Evolutionary conservation across 2,797 vertebrate species (phyloP).

Genomic region (Neopelma chrysocephalum): DNA sequence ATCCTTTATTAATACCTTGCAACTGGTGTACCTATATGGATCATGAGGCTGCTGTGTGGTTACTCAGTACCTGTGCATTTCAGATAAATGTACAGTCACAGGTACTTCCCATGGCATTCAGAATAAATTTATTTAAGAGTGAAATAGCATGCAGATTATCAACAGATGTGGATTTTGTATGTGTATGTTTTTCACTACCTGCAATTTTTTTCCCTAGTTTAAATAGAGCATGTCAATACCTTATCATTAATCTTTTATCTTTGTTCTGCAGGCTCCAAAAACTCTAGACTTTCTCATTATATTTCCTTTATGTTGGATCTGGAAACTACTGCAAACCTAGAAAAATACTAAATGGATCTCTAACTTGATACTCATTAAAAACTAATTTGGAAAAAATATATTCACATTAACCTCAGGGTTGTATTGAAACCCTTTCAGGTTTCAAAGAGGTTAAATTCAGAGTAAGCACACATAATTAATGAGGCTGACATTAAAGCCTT

Average conservation of each 20-base stretch:
- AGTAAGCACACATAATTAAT: neutral
- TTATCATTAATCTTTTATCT: conserved; percentile 1
- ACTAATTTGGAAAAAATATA: neutral
- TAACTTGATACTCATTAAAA: conserved; percentile 13
- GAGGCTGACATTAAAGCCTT: neutral
- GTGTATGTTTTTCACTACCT: neutral
- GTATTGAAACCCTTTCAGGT: neutral
- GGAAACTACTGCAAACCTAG: neutral
- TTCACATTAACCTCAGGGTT: neutral
- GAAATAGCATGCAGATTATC: neutral
- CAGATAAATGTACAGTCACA: neutral
- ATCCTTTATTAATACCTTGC: neutral
- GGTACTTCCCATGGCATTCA: neutral
- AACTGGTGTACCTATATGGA: neutral
- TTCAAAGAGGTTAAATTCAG: neutral
- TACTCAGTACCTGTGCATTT: neutral
- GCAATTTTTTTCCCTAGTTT: neutral
- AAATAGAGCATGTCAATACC: neutral
- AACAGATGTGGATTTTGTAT: neutral
- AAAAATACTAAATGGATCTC: conserved; percentile 25
- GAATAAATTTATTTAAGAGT: neutral
- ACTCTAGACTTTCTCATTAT: neutral
- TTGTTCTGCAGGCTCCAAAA: neutral
- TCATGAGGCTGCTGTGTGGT: neutral
- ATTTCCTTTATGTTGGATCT: conserved; percentile 1